Conservation (phyloP, 2,797 vertebrate species). For the Hemitrygon akajei region DNA sequence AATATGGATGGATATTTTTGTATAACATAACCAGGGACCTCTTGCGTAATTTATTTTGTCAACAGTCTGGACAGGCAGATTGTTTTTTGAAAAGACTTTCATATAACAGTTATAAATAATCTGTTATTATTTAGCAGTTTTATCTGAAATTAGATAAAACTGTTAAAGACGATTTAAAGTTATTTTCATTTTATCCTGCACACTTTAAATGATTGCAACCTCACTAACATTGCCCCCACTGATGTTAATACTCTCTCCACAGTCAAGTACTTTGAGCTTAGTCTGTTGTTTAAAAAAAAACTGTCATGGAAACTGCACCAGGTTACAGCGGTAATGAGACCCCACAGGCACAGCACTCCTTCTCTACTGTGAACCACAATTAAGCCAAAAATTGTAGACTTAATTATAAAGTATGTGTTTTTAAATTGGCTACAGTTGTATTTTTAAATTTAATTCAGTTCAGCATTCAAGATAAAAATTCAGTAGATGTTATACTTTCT, state of each 20-base stretch:
- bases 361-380: background rate
- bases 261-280: background rate
- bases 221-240: background rate
- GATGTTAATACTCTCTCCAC: background rate
- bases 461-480: background rate
- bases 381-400: background rate
- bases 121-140: no score
- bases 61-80: no score
- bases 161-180: background rate
- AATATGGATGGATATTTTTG: background rate
- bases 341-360: background rate
- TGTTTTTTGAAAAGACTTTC: no score
- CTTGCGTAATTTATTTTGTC: background rate
- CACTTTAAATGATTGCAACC: background rate
- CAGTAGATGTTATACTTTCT: background rate
- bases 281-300: background rate
- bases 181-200: background rate
- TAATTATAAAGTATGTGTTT: no score
- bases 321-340: background rate
- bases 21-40: background rate
- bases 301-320: background rate
- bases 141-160: background rate
- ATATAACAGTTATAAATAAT: no score
- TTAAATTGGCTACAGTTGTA: background rate
- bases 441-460: background rate